Conservation (phyloP, 1,140 invertebrate genomes). For the Chymomyza costata region DNA sequence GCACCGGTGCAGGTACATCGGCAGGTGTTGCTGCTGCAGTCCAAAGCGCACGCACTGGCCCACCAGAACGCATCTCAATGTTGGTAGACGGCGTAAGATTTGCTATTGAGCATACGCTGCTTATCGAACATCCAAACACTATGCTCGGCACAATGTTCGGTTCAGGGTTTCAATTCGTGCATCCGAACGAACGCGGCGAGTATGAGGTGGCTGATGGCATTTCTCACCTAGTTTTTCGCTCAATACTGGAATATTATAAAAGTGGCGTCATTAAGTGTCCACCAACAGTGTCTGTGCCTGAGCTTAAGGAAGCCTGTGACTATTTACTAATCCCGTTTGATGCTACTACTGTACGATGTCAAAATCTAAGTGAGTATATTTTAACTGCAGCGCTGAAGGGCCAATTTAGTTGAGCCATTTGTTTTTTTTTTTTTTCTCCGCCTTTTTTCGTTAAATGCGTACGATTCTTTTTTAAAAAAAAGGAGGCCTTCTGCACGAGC, state of each 20-base stretch:
- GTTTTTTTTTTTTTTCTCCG: slow-evolving; percentile 15
- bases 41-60: slow-evolving; percentile 25
- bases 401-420: slow-evolving; percentile 53
- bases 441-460: too few species aligned
- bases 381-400: slow-evolving; percentile 17
- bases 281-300: slow-evolving; percentile 89
- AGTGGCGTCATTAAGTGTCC: slow-evolving; percentile 90
- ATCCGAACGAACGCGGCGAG: slow-evolving; percentile 96
- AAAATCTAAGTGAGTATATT: slow-evolving; percentile 88
- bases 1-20: slow-evolving; percentile 14
- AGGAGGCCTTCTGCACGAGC: slow-evolving; percentile 96
- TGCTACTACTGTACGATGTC: slow-evolving; percentile 95
- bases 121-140: slow-evolving; percentile 93
- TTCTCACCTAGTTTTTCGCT: slow-evolving; percentile 94
- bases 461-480: slow-evolving; percentile 63
- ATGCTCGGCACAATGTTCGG: slow-evolving; percentile 98
- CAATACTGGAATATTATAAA: slow-evolving; percentile 97
- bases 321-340: slow-evolving; percentile 99
- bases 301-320: slow-evolving; percentile 98
- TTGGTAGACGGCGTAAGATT: slow-evolving; percentile 96
- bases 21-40: slow-evolving; percentile 23
- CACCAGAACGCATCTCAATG: slow-evolving; percentile 82
- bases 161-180: slow-evolving; percentile 93
- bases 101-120: slow-evolving; percentile 92
- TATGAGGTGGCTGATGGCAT: slow-evolving; percentile 99